These are phyloP conservation scores for Hassar affinis DNA, from an alignment of 2,113 vertebrate species.

Conservation along the genomic window DNA sequence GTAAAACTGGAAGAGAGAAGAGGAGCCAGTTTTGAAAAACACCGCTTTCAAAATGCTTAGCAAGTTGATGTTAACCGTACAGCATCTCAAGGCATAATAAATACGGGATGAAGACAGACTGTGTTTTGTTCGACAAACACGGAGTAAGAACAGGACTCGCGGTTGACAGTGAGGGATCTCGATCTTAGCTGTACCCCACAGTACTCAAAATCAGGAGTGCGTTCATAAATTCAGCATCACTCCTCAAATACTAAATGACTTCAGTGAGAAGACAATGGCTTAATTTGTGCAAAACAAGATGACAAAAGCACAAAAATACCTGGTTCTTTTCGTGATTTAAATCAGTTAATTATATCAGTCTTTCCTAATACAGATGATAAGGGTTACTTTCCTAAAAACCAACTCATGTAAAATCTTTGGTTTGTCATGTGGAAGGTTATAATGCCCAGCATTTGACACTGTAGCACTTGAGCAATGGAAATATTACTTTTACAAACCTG, in stretches of 20 bases:
- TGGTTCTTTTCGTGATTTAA: background rate
- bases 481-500: background rate
- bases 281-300: background rate
- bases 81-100: slow-evolving; percentile 24
- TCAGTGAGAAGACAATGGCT: background rate
- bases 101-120: slow-evolving; percentile 39
- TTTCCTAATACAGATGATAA: background rate
- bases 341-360: background rate
- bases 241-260: background rate
- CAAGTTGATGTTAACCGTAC: background rate
- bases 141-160: background rate
- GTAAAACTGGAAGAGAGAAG: slow-evolving; percentile 34
- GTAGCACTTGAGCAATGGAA: background rate
- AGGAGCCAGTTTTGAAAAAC: slow-evolving; percentile 21
- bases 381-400: background rate
- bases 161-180: background rate
- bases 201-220: background rate
- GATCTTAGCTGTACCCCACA: slow-evolving; percentile 8
- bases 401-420: background rate
- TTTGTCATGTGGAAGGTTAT: background rate
- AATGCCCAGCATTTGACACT: background rate
- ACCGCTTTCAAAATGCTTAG: slow-evolving; percentile 20
- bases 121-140: slow-evolving; percentile 1
- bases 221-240: slow-evolving; percentile 29
- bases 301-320: slow-evolving; percentile 3